Evolutionary conservation across 1,140 invertebrate genomes (phyloP).

Genomic region (Drosophila quadrilineata): DNA sequence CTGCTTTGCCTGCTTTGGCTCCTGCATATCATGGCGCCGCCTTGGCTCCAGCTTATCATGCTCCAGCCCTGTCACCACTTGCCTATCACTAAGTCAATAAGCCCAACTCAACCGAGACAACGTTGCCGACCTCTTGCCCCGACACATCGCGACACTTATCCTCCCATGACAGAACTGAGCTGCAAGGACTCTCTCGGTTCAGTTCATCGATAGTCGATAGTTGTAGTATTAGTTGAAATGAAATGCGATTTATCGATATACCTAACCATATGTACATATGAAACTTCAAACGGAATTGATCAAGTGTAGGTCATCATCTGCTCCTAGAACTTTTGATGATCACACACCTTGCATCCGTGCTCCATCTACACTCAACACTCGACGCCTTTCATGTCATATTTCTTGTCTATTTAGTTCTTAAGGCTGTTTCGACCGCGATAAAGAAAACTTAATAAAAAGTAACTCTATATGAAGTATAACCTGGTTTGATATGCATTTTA

Average conservation of each 20-base stretch:
- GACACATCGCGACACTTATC: slow-evolving; percentile 59
- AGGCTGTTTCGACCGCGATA: slow-evolving; percentile 76
- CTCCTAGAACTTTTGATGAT: no score
- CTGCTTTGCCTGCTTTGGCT: no score
- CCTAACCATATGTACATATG: slow-evolving; percentile 50
- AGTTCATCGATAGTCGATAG: slow-evolving; percentile 55
- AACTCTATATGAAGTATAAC: slow-evolving; percentile 28
- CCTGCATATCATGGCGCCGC: slow-evolving; percentile 35
- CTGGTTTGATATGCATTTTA: slow-evolving; percentile 16
- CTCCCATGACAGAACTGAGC: slow-evolving; percentile 38
- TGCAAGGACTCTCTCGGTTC: neutral
- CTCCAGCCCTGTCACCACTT: slow-evolving; percentile 30
- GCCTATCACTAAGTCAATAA: slow-evolving; percentile 67
- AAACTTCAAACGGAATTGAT: slow-evolving; percentile 41
- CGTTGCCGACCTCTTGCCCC: slow-evolving; percentile 43
- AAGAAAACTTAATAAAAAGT: slow-evolving; percentile 29
- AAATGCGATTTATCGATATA: slow-evolving; percentile 59
- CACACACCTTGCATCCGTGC: no score
- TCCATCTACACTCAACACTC: slow-evolving; percentile 60
- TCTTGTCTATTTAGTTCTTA: slow-evolving; percentile 73
- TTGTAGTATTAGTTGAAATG: slow-evolving; percentile 72
- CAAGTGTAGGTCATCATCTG: no score
- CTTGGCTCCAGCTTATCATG: slow-evolving; percentile 47
- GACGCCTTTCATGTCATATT: slow-evolving; percentile 63
- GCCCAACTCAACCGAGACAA: slow-evolving; percentile 6